These are phyloP conservation scores for Otolemur garnettii DNA, from an alignment of 2,113 vertebrate genomes.

Conservation along the genomic window DNA sequence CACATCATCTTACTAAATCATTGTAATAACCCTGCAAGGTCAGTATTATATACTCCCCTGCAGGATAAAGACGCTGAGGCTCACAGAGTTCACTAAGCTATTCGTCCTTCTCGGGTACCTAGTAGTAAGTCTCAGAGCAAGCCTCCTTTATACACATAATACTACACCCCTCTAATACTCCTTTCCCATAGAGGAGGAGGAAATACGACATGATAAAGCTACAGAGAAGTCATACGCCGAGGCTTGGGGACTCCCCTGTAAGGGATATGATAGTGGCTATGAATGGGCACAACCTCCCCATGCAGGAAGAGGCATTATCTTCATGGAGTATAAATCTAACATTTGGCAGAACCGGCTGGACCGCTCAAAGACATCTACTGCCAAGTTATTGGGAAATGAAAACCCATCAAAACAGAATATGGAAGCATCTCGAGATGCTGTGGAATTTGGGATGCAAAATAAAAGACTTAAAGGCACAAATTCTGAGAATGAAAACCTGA, in stretches of 20 bases:
- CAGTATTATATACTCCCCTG: background rate
- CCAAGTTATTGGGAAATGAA: constrained; percentile 52
- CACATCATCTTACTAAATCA: background rate
- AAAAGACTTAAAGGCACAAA: constrained; percentile 8
- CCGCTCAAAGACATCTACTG: background rate
- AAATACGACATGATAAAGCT: background rate
- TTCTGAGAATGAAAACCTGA: constrained; percentile 42
- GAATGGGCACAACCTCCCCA: background rate
- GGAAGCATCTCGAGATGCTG: background rate
- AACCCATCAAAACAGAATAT: background rate
- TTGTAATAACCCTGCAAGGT: background rate
- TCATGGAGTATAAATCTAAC: background rate
- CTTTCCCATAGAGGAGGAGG: background rate
- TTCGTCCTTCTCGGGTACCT: background rate
- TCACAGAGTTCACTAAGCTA: background rate
- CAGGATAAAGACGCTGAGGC: background rate
- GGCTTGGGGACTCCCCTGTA: background rate
- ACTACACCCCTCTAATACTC: background rate
- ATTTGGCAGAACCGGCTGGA: background rate
- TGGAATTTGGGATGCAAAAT: constrained; percentile 42
- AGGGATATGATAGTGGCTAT: background rate
- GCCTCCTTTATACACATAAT: background rate
- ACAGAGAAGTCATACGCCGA: background rate
- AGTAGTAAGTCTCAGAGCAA: background rate
- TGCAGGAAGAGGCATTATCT: background rate